Evolutionary conservation across 2,888 invertebrate species (phyloP).

Genomic region (Caenorhabditis japonica): DNA sequence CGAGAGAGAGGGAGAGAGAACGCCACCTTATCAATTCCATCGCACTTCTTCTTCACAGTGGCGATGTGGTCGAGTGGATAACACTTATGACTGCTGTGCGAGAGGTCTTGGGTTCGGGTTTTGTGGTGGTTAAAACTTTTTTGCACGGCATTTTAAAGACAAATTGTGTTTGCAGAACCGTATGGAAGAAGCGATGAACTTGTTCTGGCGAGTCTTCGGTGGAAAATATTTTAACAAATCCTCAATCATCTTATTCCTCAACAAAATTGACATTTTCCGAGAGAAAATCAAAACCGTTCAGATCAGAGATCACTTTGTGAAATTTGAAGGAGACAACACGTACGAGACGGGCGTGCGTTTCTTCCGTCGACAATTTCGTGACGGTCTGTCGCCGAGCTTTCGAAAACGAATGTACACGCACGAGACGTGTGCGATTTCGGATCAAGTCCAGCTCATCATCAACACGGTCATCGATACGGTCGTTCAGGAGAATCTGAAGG

Average conservation of each 20-base stretch:
- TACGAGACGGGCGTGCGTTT: constrained; percentile 59
- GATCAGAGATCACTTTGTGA: constrained; percentile 59
- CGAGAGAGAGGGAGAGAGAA: no score
- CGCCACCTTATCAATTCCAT: no score
- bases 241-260: constrained; percentile 74
- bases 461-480: constrained; percentile 74
- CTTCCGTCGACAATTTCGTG: constrained; percentile 58
- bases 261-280: constrained; percentile 74
- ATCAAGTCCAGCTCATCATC: constrained; percentile 67
- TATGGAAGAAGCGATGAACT: constrained; percentile 69
- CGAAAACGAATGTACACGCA: constrained; percentile 59
- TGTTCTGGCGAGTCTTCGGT: constrained; percentile 67
- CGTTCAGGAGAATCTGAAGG: constrained; percentile 71
- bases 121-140: no score
- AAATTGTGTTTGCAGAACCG: constrained; percentile 76
- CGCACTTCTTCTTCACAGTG: no score
- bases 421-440: constrained; percentile 69
- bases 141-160: no score
- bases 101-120: no score
- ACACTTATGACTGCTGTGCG: no score
- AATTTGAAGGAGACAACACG: constrained; percentile 65
- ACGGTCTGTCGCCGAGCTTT: constrained; percentile 36
- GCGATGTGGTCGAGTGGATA: no score
- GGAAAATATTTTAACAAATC: constrained; percentile 65
- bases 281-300: constrained; percentile 67